Evolutionary conservation across 2,888 invertebrate species (phyloP), one percentile per base, ranked within the genome.

Genomic region (Trissoscelio sp.): DNA sequence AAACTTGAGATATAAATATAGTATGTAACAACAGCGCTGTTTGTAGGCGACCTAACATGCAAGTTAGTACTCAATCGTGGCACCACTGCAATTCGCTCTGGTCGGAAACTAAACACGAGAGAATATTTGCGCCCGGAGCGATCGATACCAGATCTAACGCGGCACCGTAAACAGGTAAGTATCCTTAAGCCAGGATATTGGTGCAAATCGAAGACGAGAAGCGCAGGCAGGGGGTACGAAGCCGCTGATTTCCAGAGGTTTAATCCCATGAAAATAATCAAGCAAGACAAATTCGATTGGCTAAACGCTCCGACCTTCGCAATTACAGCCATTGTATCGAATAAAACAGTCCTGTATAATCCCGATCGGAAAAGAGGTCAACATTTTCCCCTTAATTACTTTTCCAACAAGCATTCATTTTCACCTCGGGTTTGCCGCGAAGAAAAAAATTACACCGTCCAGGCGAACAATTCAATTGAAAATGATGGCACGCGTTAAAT

Each of bases 151-250:
- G 78, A 79, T 72, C 66, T 60, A 24, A 28, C 66, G 37, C 20
- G 64, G 66, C 37, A 53, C 66, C 75, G 75, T 77, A 66, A 70
- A 75, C 75, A 80, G 66, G 72, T 77, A 72, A 77, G 72, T 81
- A 81, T 67, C 72, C 77, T 77, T 81, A 81, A 81, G 77, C 81
- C 81, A 60, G 81, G 81, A 81, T 81, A 81, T 81, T 81, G 81
- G 81, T 72, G 77, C 53, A 60, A 67, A 72, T 77, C 75, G 77
- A 81, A 81, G 70, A 60, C 39, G 70, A 70, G 62, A 48, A 31
- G 58, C 58, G 62, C 42, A 58, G 31, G 39, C 20, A 48, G 34
- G 31, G 37, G 48, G 44, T 12, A 44, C 67, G 44, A 62, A 55
- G 46, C 37, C 58, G 74, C 53, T 34, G 74, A 69, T 74, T 75